Percentiles rank a stretch among this genome's conserved stretches.
phyloP scores from a whole-genome alignment of 1,140 invertebrate genomes.

The Coptotermes formosanus region DNA sequence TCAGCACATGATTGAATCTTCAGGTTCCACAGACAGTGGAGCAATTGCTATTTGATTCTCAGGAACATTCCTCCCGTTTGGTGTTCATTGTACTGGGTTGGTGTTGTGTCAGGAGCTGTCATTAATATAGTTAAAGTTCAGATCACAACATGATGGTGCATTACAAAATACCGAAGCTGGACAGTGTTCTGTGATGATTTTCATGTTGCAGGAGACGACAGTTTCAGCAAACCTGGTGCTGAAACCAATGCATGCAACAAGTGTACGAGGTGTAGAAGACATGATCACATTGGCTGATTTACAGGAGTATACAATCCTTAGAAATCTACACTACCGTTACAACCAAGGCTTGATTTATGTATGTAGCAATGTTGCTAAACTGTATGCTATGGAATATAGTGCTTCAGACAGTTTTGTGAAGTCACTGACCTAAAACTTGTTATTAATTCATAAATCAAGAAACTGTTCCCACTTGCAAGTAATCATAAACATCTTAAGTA shows the following conservation, averaged over 20 bases:
- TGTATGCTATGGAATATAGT: too few relatives aligned
- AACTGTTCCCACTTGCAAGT: too few relatives aligned
- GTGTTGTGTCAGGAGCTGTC: neutral
- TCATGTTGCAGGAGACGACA: constrained; percentile 23
- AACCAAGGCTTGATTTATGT: constrained; percentile 88
- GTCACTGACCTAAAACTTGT: too few relatives aligned
- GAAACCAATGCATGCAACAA: constrained; percentile 83
- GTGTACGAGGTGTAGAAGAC: constrained; percentile 84
- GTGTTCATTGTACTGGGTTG: too few relatives aligned
- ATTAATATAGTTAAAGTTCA: neutral
- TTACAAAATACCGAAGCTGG: neutral
- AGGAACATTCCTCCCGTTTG: too few relatives aligned
- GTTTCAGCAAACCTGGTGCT: constrained; percentile 53
- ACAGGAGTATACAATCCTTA: constrained; percentile 87
- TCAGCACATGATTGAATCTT: too few relatives aligned
- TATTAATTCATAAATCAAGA: too few relatives aligned
- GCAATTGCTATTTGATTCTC: too few relatives aligned
- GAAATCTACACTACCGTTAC: constrained; percentile 90
- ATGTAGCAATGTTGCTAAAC: constrained; percentile 40
- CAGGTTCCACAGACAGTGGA: too few relatives aligned
- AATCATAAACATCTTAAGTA: too few relatives aligned
- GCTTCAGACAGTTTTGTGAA: too few relatives aligned
- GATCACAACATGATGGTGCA: neutral
- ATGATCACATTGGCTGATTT: constrained; percentile 92
- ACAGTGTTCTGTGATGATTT: constrained; percentile 22